Percentiles rank a stretch among this genome's conserved stretches.
Evolutionary conservation across 2,888 invertebrate genomes (phyloP).

Genomic region (Aporophyla lueneburgensis): DNA sequence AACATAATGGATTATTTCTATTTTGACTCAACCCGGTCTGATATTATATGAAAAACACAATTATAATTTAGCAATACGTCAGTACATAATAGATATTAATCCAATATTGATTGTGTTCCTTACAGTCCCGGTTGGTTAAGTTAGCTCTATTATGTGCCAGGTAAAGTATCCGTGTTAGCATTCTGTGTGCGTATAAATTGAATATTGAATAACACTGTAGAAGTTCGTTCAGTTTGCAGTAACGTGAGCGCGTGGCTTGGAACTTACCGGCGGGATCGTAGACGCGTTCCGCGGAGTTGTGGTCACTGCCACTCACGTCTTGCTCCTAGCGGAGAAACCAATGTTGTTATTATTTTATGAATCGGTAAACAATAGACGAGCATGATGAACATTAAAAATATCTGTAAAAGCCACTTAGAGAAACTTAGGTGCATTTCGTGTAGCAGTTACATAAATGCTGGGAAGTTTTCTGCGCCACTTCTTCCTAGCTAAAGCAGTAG

Average conservation of each 20-base stretch:
- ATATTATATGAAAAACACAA: neutral
- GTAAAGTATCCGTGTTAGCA: constrained; percentile 64
- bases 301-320: constrained; percentile 78
- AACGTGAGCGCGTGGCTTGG: constrained; percentile 29
- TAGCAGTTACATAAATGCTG: neutral
- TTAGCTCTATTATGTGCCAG: constrained; percentile 64
- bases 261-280: constrained; percentile 82
- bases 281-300: constrained; percentile 73
- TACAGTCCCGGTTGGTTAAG: constrained; percentile 41
- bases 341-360: neutral
- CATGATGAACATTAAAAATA: neutral
- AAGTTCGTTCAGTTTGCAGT: constrained; percentile 60
- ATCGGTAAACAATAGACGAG: neutral
- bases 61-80: constrained; percentile 10
- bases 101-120: constrained; percentile 65
- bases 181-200: constrained; percentile 66
- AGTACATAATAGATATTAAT: constrained; percentile 41
- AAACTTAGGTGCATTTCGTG: neutral
- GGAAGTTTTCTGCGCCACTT: neutral
- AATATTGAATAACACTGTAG: constrained; percentile 63
- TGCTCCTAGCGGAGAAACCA: constrained; percentile 75
- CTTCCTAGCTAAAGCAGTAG: neutral
- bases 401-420: neutral
- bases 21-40: neutral
- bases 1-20: constrained; percentile 37